A percentile compares a stretch with the other conserved stretches of the same genome.
phyloP scores from a whole-genome alignment of 2,797 vertebrate species.

The Danionella dracula region DNA sequence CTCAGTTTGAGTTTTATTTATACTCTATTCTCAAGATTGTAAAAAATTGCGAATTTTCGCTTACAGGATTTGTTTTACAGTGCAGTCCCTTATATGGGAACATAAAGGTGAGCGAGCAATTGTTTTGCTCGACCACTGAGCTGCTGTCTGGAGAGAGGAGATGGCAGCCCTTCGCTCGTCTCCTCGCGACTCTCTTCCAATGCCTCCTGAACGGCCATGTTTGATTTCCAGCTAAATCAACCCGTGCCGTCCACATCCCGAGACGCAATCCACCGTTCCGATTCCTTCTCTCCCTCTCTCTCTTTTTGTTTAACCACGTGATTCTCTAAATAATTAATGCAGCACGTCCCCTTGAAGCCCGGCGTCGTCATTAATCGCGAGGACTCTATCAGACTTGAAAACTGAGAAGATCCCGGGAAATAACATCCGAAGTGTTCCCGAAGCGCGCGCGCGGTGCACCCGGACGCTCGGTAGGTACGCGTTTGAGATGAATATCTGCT shows the following conservation, averaged over 20 bases:
- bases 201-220: slow-evolving; percentile 76
- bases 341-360: slow-evolving; percentile 99
- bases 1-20: too few species aligned
- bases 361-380: slow-evolving; percentile 99
- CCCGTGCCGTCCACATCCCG: slow-evolving; percentile 72
- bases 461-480: slow-evolving; percentile 92
- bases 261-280: slow-evolving; percentile 81
- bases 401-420: slow-evolving; percentile 99
- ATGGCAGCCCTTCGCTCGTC: slow-evolving; percentile 72
- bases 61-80: too few species aligned
- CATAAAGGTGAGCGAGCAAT: too few species aligned
- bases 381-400: slow-evolving; percentile 99
- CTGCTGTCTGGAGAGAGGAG: slow-evolving; percentile 75
- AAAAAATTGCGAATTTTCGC: too few species aligned
- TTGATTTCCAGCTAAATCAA: slow-evolving; percentile 81
- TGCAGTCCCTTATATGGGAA: too few species aligned
- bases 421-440: slow-evolving; percentile 87
- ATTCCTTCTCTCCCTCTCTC: too few species aligned
- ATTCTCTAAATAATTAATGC: slow-evolving; percentile 99
- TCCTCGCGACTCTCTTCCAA: slow-evolving; percentile 51
- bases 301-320: slow-evolving; percentile 95
- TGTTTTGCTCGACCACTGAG: slow-evolving; percentile 55
- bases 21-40: too few species aligned
- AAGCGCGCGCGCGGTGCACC: slow-evolving; percentile 77
- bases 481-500: slow-evolving; percentile 84